phyloP scores from a whole-genome alignment of 2,113 vertebrate species.

The Daboia siamensis region DNA sequence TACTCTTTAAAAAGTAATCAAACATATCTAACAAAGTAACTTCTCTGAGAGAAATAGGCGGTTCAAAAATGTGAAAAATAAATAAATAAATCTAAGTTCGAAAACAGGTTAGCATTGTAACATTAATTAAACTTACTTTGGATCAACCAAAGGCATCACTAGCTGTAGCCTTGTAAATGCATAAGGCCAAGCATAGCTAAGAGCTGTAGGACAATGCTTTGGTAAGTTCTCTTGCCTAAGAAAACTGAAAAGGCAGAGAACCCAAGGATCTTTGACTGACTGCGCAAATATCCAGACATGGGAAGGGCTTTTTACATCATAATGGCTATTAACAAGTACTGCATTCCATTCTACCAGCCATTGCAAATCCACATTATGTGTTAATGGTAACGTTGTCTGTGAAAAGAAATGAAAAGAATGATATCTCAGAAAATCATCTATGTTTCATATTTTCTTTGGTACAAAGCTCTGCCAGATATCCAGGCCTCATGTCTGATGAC shows the following conservation, averaged over 20 bases:
- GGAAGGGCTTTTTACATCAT: conserved; percentile 96
- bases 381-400: conserved; percentile 84
- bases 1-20: conserved; percentile 3
- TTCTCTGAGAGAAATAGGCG: neutral
- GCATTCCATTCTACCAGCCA: conserved; percentile 98
- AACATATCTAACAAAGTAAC: neutral
- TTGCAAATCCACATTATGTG: conserved; percentile 91
- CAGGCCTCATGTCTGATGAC: neutral
- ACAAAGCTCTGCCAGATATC: neutral
- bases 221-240: conserved; percentile 94
- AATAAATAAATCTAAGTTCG: neutral
- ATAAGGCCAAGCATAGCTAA: conserved; percentile 96
- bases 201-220: conserved; percentile 92
- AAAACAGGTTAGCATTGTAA: neutral
- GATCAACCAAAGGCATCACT: conserved; percentile 92
- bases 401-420: neutral
- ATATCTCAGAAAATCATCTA: neutral
- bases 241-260: conserved; percentile 96
- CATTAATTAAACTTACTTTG: conserved; percentile 78
- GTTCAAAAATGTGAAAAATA: neutral
- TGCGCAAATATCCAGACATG: conserved; percentile 99
- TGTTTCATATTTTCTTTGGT: neutral
- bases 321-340: conserved; percentile 91
- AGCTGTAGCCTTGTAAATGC: conserved; percentile 93
- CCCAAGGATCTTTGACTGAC: conserved; percentile 94